Percentiles rank a stretch among this genome's conserved stretches.
These are phyloP conservation scores for Turritopsis rubra DNA, from an alignment of 30 jellyfish, hydroid and myxozoan genomes.

Conservation along the genomic window DNA sequence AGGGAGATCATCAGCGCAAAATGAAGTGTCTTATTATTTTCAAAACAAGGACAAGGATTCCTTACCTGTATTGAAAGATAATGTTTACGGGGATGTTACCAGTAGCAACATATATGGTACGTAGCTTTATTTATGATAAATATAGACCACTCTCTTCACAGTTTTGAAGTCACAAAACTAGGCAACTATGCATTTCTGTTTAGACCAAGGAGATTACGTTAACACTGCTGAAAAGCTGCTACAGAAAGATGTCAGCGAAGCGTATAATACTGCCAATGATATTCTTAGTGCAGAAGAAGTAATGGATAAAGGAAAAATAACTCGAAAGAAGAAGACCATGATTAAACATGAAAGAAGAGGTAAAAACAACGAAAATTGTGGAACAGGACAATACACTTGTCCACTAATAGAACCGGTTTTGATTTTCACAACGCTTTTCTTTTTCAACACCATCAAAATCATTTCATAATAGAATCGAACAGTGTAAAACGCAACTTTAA, in stretches of 20 bases:
- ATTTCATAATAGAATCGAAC: too few relatives aligned
- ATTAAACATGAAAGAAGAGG: background rate
- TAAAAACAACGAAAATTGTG: background rate
- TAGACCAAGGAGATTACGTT: conserved; percentile 20
- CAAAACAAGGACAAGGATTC: background rate
- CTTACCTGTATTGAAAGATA: background rate
- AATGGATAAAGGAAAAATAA: background rate
- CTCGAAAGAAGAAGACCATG: background rate
- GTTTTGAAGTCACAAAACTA: background rate
- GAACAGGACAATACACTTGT: background rate
- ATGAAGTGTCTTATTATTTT: background rate
- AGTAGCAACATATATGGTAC: conserved; percentile 3
- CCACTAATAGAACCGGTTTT: background rate
- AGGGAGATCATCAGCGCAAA: background rate
- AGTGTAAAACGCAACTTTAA: background rate
- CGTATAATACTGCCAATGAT: conserved; percentile 25
- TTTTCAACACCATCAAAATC: too few relatives aligned
- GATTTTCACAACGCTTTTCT: background rate
- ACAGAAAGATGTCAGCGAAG: conserved; percentile 16
- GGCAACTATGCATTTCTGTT: background rate
- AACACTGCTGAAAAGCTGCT: conserved; percentile 16
- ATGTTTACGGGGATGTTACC: conserved; percentile 1
- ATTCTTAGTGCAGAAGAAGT: conserved; percentile 18
- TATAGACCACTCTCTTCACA: background rate
- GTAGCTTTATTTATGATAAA: background rate